These are phyloP conservation scores for Drosophila greeni DNA, from an alignment of 2,888 invertebrate species.

Conservation along the genomic window DNA sequence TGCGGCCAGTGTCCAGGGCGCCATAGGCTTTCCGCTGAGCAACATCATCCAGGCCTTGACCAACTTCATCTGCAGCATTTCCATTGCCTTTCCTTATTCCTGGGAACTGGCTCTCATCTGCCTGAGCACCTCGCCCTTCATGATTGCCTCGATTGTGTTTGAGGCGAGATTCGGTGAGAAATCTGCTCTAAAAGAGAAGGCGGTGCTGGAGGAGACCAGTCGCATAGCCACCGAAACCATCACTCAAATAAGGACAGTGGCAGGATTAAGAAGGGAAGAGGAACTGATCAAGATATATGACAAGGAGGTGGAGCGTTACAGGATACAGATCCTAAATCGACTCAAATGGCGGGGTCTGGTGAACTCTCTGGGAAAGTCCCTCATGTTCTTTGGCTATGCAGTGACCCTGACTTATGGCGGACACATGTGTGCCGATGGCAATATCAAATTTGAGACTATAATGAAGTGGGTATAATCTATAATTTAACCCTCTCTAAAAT, in stretches of 20 bases:
- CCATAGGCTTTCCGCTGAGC: conserved; percentile 85
- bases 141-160: conserved; percentile 83
- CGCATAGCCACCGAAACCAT: conserved; percentile 87
- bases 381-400: conserved; percentile 86
- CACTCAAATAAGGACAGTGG: conserved; percentile 85
- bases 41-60: conserved; percentile 84
- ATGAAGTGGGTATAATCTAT: conserved; percentile 82
- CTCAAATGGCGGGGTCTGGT: conserved; percentile 83
- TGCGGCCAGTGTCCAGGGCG: conserved; percentile 86
- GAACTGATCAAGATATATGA: conserved; percentile 82
- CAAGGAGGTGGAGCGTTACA: conserved; percentile 80
- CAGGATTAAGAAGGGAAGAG: conserved; percentile 82
- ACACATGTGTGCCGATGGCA: conserved; percentile 82
- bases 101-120: conserved; percentile 86
- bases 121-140: conserved; percentile 83
- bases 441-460: conserved; percentile 83
- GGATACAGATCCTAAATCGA: conserved; percentile 79
- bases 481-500: neutral
- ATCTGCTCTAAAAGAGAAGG: conserved; percentile 82
- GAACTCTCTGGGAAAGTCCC: conserved; percentile 85
- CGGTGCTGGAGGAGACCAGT: conserved; percentile 83
- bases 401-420: conserved; percentile 86
- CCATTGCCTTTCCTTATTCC: conserved; percentile 83
- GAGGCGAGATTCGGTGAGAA: conserved; percentile 83
- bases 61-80: conserved; percentile 83